A percentile compares a stretch with the other conserved stretches of the same genome.
Evolutionary conservation across 64 coral and sea anemone species (phyloP).

Genomic region (Porites australiensis): DNA sequence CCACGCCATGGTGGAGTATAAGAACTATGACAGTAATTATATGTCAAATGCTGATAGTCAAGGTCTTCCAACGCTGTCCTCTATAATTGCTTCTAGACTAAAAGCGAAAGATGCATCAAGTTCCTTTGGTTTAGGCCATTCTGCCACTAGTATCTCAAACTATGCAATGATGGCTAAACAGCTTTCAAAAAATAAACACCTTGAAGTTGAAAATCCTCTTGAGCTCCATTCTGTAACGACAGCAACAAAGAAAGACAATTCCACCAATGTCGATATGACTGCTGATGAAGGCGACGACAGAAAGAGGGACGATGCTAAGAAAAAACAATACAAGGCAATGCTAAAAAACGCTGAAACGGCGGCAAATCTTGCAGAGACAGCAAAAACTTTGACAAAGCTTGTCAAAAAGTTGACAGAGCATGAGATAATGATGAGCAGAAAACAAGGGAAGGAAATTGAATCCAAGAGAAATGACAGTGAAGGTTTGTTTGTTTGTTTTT

Average conservation of each 20-base stretch:
- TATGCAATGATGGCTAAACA: neutral
- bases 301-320: neutral
- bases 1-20: neutral
- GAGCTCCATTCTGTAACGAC: neutral
- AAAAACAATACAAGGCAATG: neutral
- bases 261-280: neutral
- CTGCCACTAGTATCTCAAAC: neutral
- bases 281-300: neutral
- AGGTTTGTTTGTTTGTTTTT: slow-evolving; percentile 20
- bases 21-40: neutral
- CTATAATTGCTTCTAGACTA: neutral
- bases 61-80: neutral
- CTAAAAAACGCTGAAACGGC: slow-evolving; percentile 15
- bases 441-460: neutral
- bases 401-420: neutral
- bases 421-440: neutral
- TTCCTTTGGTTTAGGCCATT: neutral
- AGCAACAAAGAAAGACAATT: slow-evolving; percentile 5
- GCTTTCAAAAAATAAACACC: neutral
- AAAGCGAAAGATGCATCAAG: slow-evolving; percentile 8
- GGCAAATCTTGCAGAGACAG: slow-evolving; percentile 23
- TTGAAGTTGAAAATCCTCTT: neutral
- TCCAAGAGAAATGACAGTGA: neutral
- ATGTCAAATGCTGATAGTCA: neutral
- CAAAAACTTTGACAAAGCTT: slow-evolving; percentile 18